Conservation (phyloP, 1,140 invertebrate genomes). For the Orchestia grillus region DNA sequence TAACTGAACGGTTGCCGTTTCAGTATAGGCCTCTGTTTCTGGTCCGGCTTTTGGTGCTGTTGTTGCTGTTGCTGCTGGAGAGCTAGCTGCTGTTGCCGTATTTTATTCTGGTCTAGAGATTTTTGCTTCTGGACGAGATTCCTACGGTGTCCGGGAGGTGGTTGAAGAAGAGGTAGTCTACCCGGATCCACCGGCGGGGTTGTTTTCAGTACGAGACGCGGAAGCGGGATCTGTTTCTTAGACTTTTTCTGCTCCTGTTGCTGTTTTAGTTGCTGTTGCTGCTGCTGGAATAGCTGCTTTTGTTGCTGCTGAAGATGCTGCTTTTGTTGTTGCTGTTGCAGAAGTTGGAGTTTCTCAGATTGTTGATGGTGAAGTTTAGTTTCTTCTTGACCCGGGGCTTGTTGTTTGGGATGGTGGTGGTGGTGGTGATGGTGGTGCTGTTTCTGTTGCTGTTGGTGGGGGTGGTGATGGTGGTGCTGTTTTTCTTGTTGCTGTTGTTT, state of each 20-base stretch:
- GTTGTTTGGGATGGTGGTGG: background rate
- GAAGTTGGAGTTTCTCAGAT: background rate
- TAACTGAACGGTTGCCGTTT: slow-evolving; percentile 29
- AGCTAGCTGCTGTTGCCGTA: background rate
- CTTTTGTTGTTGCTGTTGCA: background rate
- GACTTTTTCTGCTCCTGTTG: background rate
- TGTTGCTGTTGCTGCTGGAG: slow-evolving; percentile 39
- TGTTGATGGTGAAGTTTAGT: background rate
- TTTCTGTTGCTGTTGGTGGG: too few species aligned
- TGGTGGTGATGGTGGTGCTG: slow-evolving; percentile 46
- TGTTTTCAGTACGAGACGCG: background rate
- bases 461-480: background rate
- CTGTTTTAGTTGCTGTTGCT: background rate
- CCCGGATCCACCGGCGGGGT: background rate
- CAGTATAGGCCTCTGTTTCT: slow-evolving; percentile 62
- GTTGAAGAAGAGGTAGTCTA: background rate
- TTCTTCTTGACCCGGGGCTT: background rate
- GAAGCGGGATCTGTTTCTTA: background rate
- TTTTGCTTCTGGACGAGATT: slow-evolving; percentile 20
- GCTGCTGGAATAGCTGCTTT: background rate
- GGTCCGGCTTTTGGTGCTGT: slow-evolving; percentile 57
- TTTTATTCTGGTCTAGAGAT: background rate
- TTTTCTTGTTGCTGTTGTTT: background rate
- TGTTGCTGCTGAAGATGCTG: background rate
- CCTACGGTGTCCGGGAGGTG: background rate